These are phyloP conservation scores for Eupristina koningsbergeri DNA, from an alignment of 1,140 invertebrate species.

Conservation along the genomic window DNA sequence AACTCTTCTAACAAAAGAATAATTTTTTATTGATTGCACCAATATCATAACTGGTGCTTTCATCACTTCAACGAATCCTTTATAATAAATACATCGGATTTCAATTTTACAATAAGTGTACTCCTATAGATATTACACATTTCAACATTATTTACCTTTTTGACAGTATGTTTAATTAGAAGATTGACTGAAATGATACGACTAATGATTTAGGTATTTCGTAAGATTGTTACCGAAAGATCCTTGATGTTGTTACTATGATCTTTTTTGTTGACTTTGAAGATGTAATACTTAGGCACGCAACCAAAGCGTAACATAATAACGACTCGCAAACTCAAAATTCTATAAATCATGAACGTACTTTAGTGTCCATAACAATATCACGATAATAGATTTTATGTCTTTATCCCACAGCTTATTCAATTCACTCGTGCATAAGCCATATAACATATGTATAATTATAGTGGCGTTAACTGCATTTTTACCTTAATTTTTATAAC, in stretches of 20 bases:
- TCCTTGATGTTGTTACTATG: neutral
- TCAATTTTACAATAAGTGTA: too few relatives aligned
- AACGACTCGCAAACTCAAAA: neutral
- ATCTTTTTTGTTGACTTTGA: neutral
- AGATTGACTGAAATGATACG: neutral
- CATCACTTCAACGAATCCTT: too few relatives aligned
- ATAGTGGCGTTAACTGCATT: neutral
- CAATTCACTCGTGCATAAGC: neutral
- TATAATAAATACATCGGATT: too few relatives aligned
- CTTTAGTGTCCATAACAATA: neutral
- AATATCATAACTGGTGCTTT: too few relatives aligned
- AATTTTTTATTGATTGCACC: too few relatives aligned
- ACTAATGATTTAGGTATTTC: neutral
- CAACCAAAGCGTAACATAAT: neutral
- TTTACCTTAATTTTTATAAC: too few relatives aligned
- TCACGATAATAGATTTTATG: neutral
- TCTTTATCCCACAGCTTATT: neutral
- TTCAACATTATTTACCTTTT: neutral
- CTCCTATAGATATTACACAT: neutral
- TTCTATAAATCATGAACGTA: neutral
- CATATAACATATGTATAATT: neutral
- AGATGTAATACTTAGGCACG: neutral
- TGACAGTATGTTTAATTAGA: slow-evolving; percentile 5
- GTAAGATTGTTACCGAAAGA: neutral
- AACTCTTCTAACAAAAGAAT: too few relatives aligned